Percentiles rank a stretch among this genome's conserved stretches.
These are phyloP conservation scores for Oreochromis tanganicae DNA, from an alignment of 2,113 vertebrate genomes.

Conservation along the genomic window DNA sequence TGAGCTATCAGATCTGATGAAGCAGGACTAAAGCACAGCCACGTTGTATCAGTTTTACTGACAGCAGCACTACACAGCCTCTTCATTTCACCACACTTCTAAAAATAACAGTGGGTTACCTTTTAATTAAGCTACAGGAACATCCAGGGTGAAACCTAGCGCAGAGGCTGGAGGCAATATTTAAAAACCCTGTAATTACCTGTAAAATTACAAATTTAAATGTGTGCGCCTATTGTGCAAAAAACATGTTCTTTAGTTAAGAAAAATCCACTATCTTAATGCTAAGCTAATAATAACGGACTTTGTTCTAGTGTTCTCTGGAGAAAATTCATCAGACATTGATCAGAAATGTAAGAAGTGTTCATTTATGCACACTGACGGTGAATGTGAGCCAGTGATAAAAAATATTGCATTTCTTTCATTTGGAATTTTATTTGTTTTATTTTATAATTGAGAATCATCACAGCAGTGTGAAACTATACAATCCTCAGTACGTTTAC, in stretches of 20 bases:
- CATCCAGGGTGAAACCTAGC: neutral
- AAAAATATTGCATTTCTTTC: neutral
- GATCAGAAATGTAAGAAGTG: neutral
- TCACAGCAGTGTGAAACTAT: neutral
- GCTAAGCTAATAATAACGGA: neutral
- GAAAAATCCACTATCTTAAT: accelerated
- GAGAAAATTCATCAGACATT: neutral
- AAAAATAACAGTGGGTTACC: neutral
- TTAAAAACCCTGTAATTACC: neutral
- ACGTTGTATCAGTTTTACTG: neutral
- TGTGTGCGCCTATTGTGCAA: neutral
- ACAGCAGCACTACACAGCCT: neutral
- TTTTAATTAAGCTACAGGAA: neutral
- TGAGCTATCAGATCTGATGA: accelerated
- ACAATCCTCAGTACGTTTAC: neutral
- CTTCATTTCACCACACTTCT: neutral
- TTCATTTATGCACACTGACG: neutral
- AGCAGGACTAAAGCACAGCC: neutral
- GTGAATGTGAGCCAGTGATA: accelerated
- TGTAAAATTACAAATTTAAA: neutral
- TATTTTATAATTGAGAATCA: neutral
- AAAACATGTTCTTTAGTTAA: accelerated
- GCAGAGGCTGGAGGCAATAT: neutral
- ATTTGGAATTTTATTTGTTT: neutral
- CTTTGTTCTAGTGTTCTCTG: neutral